Base-by-base conservation (phyloP, 2,113 vertebrate species). In the Meriones unguiculatus region DNA sequence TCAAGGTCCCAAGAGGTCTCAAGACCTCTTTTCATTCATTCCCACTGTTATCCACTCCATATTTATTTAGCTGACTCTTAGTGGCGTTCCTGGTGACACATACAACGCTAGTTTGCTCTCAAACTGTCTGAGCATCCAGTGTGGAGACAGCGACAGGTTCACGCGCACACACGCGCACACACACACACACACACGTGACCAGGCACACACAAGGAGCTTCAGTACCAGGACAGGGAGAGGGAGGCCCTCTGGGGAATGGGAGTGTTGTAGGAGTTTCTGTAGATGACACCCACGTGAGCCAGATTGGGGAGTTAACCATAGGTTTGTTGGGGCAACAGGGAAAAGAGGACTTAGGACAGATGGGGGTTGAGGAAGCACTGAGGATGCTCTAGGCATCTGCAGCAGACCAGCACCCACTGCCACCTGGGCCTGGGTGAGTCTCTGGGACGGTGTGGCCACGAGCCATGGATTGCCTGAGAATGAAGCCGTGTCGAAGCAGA, bases 371-470 rank as follows among this genome's bases (percentile, higher is more conserved):
- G 2, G 18, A 46, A 5, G 14, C 67, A 8, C 2, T 22, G 0
- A 0, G 15, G 7, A 0, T 5, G 9, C 50, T 2, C 75, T 38
- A 0, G n/a, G 13, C 73, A 1, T 18, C n/a, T 28, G 0, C 1
- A 4, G 15, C 41, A 3, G 57, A 2, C 13, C 0, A 24, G 50
- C 5, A 17, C 76, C 38, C 1, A 0, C 89, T 3, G 0, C 0
- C 46, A 46, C 69, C 62, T 38, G 35, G 59, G 12, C 84, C 73
- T 1, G 1, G 7, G 73, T 11, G 35, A n/a, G 54, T 13, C 59
- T 3, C 67, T 3, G 15, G 10, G 12, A 62, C 14, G 24, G 52
- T 15, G 0, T 4, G 70, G 17, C 32, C 35, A 20, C 3, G 1
- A 82, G 12, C 52, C 5, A 2, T 28, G 59, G 35, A 35, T 70